Evolutionary conservation across 2,113 vertebrate genomes (phyloP), one percentile per base, ranked within the genome.

Genomic region (Brienomyrus longianalis): DNA sequence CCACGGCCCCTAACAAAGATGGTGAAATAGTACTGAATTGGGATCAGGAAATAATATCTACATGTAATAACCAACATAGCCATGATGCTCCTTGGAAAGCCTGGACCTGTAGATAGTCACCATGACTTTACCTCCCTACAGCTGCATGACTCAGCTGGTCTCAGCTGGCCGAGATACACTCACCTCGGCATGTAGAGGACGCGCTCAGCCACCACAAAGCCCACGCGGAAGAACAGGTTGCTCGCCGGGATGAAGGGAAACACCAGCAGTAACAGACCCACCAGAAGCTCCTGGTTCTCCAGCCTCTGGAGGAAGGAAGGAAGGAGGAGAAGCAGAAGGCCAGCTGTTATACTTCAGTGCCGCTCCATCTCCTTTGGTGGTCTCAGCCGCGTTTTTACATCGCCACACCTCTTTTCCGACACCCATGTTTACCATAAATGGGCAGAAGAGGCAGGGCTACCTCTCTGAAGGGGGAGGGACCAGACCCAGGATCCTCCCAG

Each of bases 151-250:
- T 7, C 39, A 39, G 39, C 39, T 39, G 39, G 6, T 50, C 45
- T 51, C 45, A 47, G 47, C 17, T n/a, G 39, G 85, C 51, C 48
- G 0, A 17, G 21, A 56, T 35, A 83, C 83, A 90, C 92, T 95
- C 96, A 99, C 98, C 98, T 99, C 50, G 98, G 98, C 98, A 99
- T 99, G 96, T 99, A 99, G 92, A 99, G 97, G 90, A 99, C 97
- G 93, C 98, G 96, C 93, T 99, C 98, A 0, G 98, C 98, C 94
- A 99, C 98, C 90, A 99, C 98, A 93, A 99, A 99, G 90, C 98
- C 98, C 95, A 99, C 98, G 91, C 97, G 97, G 96, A 99, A 99
- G 97, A 99, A 99, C 88, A 99, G 97, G 94, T 99, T 99, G 95
- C 97, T 98, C 94, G 98, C 98, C 70, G 98, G 98, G 92, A 99